Evolutionary conservation across 2,888 invertebrate genomes (phyloP), one percentile per base, ranked within the genome.

Genomic region (Limnephilus marmoratus): DNA sequence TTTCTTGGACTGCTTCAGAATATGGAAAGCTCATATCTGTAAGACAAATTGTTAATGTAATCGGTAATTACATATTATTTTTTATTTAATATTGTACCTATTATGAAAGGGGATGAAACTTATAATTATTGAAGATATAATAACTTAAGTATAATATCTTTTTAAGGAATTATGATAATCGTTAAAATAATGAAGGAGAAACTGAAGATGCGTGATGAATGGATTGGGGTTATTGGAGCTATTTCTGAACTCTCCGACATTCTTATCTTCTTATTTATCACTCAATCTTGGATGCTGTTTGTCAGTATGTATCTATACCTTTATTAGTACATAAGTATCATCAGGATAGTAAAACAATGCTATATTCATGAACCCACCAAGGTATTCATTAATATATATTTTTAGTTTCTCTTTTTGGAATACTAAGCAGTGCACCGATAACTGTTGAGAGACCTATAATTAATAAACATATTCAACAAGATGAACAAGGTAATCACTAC

Each of bases 391-490:
- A 9, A 0, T 18, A 37, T 45, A 45, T 45, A 45, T 91, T 95
- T 95, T 86, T 95, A 96, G 96, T 96, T 94, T 95, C 96, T 31
- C 92, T 96, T 89, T 94, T 96, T 12, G 96, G 96, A 31, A 95
- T 96, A 87, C 95, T 96, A 93, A 94, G 96, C 3, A 96, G 96
- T 94, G 96, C 96, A 45, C 96, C 96, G 5, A 96, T 96, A 94
- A 96, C 96, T 37, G 96, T 96, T 13, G 96, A 96, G 93, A 95
- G 96, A 90, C 96, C 96, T 12, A 94, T 96, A 93, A 93, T 96
- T 37, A 96, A 96, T 91, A 96, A 95, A 92, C 96, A 96, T 94
- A 96, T 96, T 94, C 94, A 95, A 93, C 96, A 96, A 81, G 95
- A 94, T 45, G 96, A 96, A 94, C 96, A 96, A 96, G 96, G 96